Base-by-base conservation (phyloP, 1,140 invertebrate genomes). In the Heliconius hermathena region DNA sequence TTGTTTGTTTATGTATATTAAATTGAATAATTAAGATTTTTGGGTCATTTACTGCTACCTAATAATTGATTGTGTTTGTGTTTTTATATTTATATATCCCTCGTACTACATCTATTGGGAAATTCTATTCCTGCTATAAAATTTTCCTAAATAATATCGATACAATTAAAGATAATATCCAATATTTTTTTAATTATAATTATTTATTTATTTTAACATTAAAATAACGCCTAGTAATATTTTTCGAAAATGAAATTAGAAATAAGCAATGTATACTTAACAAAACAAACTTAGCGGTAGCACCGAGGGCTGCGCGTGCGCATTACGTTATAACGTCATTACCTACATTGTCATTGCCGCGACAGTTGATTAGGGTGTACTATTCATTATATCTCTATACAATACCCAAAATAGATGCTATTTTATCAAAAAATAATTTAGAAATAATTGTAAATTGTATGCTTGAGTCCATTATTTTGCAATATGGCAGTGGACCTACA, bases 251-350 rank as follows among this genome's bases (percentile, higher is more conserved):
- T 66, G 3, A 29, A 66, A 29, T 1, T 26, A 29, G 26, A 5
- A 29, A n/a, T n/a, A 66, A 26, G 60, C 60, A 66, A 66, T 66
- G 60, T 66, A 66, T 66, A 66, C 26, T 66, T 5, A 26, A 29
- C 26, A 29, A 20, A 52, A 52, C 18, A 20, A 46, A 46, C 41
- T 46, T 46, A 46, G 49, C 9, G 29, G 13, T 66, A 16, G 11
- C 2, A 66, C n/a, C 11, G 11, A 29, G 71, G 73, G 78, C n/a
- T 60, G 71, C 73, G 73, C 60, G 60, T 74, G 77, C 71, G 72
- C 71, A 73, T 41, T 72, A 66, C 78, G 73, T 74, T 54, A 79
- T 75, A 79, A 79, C 73, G 49, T 75, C 78, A 79, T 79, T 79
- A 75, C 33, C 60, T 73, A 54, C 38, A 78, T 60, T 78, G 77